A percentile compares a stretch with the other conserved stretches of the same genome.
Evolutionary conservation across 2,113 vertebrate species (phyloP).

Genomic region (Labeo rohita): DNA sequence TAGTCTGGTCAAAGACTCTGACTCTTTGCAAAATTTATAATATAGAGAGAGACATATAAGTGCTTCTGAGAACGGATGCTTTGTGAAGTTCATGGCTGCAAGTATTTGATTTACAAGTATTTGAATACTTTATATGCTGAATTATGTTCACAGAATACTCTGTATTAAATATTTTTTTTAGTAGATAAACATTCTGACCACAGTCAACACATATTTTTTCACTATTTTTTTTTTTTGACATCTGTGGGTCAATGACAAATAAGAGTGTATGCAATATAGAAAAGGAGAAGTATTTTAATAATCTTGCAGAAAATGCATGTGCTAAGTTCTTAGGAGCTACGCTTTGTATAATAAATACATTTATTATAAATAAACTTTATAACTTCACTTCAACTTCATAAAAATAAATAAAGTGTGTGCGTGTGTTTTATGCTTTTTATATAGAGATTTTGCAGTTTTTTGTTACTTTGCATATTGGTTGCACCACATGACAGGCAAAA

Average conservation of each 20-base stretch:
- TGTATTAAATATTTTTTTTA: neutral
- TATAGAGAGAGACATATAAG: neutral
- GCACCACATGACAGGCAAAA: too few species aligned
- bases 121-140: neutral
- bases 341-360: neutral
- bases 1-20: neutral
- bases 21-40: neutral
- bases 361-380: too few species aligned
- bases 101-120: neutral
- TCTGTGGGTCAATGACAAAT: neutral
- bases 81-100: neutral
- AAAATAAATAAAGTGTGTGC: neutral
- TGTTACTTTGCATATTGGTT: too few species aligned
- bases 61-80: neutral
- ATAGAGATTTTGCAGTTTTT: too few species aligned
- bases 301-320: neutral
- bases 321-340: neutral
- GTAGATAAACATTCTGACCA: neutral
- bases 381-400: too few species aligned
- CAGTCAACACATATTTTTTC: neutral
- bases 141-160: neutral
- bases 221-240: neutral
- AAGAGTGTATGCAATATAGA: neutral
- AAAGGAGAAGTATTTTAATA: neutral
- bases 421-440: too few species aligned